Evolutionary conservation across 2,113 vertebrate genomes (phyloP), one percentile per base, ranked within the genome.

Genomic region (Bubo scandiacus): DNA sequence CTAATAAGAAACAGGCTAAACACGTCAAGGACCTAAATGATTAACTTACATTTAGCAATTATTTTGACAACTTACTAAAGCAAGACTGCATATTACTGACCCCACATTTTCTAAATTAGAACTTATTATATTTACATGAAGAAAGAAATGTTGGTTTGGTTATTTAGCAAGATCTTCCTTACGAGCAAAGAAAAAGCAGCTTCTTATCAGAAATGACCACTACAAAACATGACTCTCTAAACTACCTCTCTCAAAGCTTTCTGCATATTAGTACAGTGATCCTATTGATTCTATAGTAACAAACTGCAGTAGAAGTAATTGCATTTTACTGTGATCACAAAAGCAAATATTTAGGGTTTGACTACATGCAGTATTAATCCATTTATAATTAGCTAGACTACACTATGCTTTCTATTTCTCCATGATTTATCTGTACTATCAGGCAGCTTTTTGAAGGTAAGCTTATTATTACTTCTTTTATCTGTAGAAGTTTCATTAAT

Each of bases 341-440:
- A 43, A 25, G n/a, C 51, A 95, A 97, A 96, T 97, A 86, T 95
- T 98, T 96, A 95, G 82, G 92, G 78, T 94, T 90, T 96, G 92
- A 95, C 81, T 92, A 91, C 66, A 83, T 45, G 67, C 32, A 74
- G 30, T 95, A 97, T 96, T 96, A 98, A 97, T 91, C 84, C 65
- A 93, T 96, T 97, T 96, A 96, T 96, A 98, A 98, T 97, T 97
- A 98, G 86, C 65, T 74, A 96, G 95, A 96, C 81, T 94, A 93
- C 15, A 65, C 74, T 47, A 88, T 80, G 85, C 36, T 97, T 97
- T 96, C 93, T 92, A 90, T 97, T 96, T 97, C 97, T 90, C 71
- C 66, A 38, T 81, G 61, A 96, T 91, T 96, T 98, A 96, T 95
- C 92, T 88, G 21, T 68, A 81, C 73, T 86, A 81, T 97, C 94